Evolutionary conservation across 2,797 vertebrate genomes (phyloP), one percentile per base, ranked within the genome.

Genomic region (Xenentodon cancila): DNA sequence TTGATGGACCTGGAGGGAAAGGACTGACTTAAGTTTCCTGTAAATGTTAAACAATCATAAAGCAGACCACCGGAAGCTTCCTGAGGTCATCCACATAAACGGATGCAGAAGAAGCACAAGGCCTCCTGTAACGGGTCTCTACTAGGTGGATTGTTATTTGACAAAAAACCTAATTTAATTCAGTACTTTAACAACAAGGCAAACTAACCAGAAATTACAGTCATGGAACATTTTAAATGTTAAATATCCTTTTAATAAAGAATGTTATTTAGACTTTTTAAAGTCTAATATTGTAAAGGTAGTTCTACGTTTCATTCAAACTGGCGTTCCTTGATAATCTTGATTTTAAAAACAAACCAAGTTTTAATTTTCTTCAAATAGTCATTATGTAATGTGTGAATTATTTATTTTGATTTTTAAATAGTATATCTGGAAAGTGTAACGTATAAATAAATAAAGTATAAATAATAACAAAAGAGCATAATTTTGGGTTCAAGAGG

Each of bases 161-260:
- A 42, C 7, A 69, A n/a, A 45, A n/a, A 17, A 1, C 12, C 21
- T 30, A 37, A 51, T 0, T 9, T 37, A 37, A 12, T 37, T 11
- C 34, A 8, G 22, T 16, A 2, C 19, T 53, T 2, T 15, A 15
- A 4, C 19, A 42, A 54, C 1, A 66, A 61, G 40, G 3, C 55
- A 59, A 66, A 56, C 7, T 21, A 43, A 58, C 47, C n/a, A 15
- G 3, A 4, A 1, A 17, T 19, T 37, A 3, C 40, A n/a, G 27
- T 64, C 42, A 7, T 17, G 17, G 21, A 17, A 27, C 1, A 7
- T 45, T 42, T 37, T 68, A 71, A 77, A 65, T 70, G 71, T 75
- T 48, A 60, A 42, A 42, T 18, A n/a, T n/a, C 0, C 5, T 2
- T 56, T 1, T 46, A 20, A 22, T 20, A 45, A 20, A 52, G 48